Conservation (phyloP, 2,888 invertebrate species). For the Drosophila robusta region DNA sequence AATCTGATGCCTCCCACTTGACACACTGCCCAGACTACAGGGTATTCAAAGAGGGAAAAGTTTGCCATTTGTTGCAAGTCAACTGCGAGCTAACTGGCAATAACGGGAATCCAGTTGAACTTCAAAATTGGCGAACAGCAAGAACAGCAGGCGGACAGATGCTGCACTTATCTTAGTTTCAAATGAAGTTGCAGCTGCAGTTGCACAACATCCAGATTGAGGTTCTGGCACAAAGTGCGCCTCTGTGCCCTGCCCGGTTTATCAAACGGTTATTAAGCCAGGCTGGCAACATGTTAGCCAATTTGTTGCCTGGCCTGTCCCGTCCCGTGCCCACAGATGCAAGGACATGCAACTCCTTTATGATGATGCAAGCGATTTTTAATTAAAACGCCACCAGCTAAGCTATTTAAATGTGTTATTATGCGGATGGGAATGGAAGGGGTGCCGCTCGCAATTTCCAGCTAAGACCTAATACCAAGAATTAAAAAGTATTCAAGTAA, state of each 20-base stretch:
- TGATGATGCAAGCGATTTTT: slow-evolving; percentile 40
- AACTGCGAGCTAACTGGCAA: slow-evolving; percentile 38
- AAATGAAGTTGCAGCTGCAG: not conserved
- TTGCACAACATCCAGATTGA: not conserved
- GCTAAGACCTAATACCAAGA: slow-evolving; percentile 15
- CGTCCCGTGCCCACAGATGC: too few relatives aligned
- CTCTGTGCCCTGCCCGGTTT: not conserved
- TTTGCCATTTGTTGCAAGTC: slow-evolving; percentile 21
- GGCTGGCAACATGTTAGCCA: not conserved
- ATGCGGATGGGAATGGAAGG: not conserved
- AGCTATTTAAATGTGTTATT: slow-evolving; percentile 33
- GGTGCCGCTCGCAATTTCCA: slow-evolving; percentile 19
- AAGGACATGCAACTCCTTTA: slow-evolving; percentile 12
- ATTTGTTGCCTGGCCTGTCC: too few relatives aligned
- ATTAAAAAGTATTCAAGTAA: slow-evolving; percentile 47
- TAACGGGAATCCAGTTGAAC: slow-evolving; percentile 19
- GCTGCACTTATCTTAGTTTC: slow-evolving; percentile 2
- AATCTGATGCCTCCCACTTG: too few relatives aligned
- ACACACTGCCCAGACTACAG: not conserved
- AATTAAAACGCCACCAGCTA: slow-evolving; percentile 46
- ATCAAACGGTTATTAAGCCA: slow-evolving; percentile 9
- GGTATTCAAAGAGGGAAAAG: slow-evolving; percentile 17
- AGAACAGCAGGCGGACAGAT: slow-evolving; percentile 20
- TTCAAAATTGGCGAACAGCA: slow-evolving; percentile 29
- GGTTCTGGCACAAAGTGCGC: not conserved